Evolutionary conservation across 1,140 invertebrate genomes (phyloP), one percentile per base, ranked within the genome.

Genomic region (Eupristina koningsbergeri): DNA sequence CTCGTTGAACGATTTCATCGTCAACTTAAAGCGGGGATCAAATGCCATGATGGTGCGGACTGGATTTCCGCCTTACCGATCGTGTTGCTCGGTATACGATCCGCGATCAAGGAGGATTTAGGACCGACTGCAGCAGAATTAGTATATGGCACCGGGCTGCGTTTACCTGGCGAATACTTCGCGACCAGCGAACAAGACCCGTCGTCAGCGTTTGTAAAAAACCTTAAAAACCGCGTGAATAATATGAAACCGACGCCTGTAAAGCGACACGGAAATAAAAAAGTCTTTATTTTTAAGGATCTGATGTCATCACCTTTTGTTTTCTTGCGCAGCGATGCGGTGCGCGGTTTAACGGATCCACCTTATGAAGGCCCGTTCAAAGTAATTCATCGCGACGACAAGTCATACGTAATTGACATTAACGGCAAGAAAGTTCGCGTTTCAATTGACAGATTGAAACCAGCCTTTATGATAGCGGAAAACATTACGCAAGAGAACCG

Each of bases 101-200:
- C n/a, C n/a, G n/a, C n/a, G n/a, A n/a, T n/a, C n/a, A n/a, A n/a
- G 41, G 13, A 45, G 13, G 6, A 15, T 19, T 75, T 71, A 22
- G 17, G 17, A 41, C 7, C 69, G 3, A 41, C 69, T 19, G 13
- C 34, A 22, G 89, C 89, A 15, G 89, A 92, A 78, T 75, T 92
- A 29, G 83, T 91, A 0, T 92, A 89, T 80, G 91, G 91, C 1
- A 83, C 85, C 77, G 71, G 87, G 0, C 76, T 92, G 0, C 86
- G 89, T 0, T 75, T 92, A 67, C 11, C 63, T 67, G n/a, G 22
- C 3, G 11, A 67, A 67, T 67, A 31, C 17, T 67, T 67, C 34
- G 3, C 34, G 11, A 26, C 11, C 3, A 73, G 36, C 34, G 69
- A 73, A 13, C 69, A 73, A 73, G 8, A 45, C 36, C 34, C 69